Evolutionary conservation across 2,113 vertebrate species (phyloP), one percentile per base, ranked within the genome.

Genomic region (Gasterosteus nipponicus): DNA sequence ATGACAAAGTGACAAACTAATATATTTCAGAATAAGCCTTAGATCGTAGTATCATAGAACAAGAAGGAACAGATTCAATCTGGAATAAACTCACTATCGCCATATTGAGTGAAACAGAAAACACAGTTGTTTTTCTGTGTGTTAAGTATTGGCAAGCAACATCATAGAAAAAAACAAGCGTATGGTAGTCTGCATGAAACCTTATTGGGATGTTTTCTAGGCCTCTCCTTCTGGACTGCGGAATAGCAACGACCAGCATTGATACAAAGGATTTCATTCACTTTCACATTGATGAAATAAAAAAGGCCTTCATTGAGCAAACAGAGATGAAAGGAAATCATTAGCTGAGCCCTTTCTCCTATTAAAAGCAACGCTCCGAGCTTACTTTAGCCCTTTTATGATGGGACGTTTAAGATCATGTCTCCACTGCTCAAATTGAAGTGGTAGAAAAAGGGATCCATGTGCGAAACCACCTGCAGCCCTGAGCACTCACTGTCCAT

Each of bases 1-100:
- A 78, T 35, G 72, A 86, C 68, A 81, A 69, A 79, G 66, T 85
- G 78, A 78, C 81, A 86, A 78, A 63, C 56, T 33, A 57, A 7
- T 38, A 38, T 7, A 69, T 42, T 33, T 72, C 69, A 73, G 26
- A 73, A 22, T 35, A 7, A 68, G 47, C 12, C 53, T 66, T 14
- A 69, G 59, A 71, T 78, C 22, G 22, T 26, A 26, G 79, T 54
- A 77, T 73, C 49, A 66, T 3, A 41, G 47, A 56, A 66, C 3
- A 78, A 57, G 16, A 81, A 69, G 35, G 26, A 33, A 26, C 1
- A 47, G 16, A 68, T 47, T 19, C 6, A 18, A 69, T 78, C 26
- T 1, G 0, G 31, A 56, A 3, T 19, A 67, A 61, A 44, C 10
- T 18, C 54, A 10, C 4, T 73, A 7, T 7, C 18, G 8, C 42